Evolutionary conservation across 2,797 vertebrate species (phyloP).

Genomic region (Mormyrus proboscirostris): DNA sequence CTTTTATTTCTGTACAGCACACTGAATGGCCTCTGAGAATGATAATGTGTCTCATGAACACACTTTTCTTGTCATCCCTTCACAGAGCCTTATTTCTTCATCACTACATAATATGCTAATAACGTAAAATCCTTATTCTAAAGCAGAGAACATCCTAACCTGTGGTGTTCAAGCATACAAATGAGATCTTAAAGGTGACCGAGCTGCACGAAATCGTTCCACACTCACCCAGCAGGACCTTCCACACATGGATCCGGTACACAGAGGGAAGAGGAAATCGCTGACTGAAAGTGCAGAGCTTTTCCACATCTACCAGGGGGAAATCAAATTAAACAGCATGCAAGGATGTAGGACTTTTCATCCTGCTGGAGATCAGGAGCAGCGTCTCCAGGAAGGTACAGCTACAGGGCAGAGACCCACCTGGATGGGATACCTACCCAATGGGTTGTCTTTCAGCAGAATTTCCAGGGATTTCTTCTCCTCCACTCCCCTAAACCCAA

Average conservation of each 20-base stretch:
- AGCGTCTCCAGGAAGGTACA: background rate
- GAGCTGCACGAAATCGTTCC: background rate
- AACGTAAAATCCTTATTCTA: background rate
- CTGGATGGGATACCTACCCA: conserved; percentile 58
- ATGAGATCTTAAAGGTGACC: background rate
- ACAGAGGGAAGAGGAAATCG: conserved; percentile 94
- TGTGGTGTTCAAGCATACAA: background rate
- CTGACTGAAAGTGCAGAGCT: conserved; percentile 94
- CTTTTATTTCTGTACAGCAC: background rate
- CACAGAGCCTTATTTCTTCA: background rate
- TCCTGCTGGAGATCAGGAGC: background rate
- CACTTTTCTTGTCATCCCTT: background rate
- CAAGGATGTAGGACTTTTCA: background rate
- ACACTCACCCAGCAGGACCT: conserved; percentile 84
- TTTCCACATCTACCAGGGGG: conserved; percentile 80
- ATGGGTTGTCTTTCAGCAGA: conserved; percentile 84
- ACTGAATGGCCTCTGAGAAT: background rate
- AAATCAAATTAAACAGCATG: background rate
- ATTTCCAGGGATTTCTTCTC: conserved; percentile 97
- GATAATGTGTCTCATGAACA: background rate
- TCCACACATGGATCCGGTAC: conserved; percentile 94
- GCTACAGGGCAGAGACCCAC: background rate
- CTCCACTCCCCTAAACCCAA: conserved; percentile 95
- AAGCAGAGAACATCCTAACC: background rate
- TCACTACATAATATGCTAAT: background rate